Percentiles rank a stretch among this genome's conserved stretches.
These are phyloP conservation scores for Typhlichthys subterraneus DNA, from an alignment of 2,797 vertebrate genomes.

Conservation along the genomic window DNA sequence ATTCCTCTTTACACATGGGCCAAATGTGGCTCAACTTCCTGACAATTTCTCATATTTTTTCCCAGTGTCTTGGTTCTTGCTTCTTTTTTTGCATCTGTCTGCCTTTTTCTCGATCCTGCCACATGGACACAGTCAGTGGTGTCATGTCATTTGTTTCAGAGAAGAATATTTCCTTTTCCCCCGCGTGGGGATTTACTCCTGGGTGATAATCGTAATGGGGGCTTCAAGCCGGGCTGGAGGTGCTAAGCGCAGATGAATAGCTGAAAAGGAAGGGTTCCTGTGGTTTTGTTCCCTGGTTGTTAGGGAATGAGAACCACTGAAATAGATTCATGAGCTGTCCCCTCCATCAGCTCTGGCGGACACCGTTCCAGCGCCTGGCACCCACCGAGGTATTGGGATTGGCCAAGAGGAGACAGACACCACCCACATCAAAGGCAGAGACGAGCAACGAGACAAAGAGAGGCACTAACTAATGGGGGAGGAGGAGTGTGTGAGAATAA, in stretches of 20 bases:
- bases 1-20: conserved; percentile 56
- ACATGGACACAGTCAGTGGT: conserved; percentile 47
- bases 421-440: conserved; percentile 19
- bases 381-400: conserved; percentile 24
- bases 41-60: conserved; percentile 47
- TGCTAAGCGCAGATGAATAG: conserved; percentile 44
- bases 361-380: conserved; percentile 44
- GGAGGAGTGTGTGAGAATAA: conserved; percentile 20
- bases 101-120: conserved; percentile 36
- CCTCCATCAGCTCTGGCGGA: conserved; percentile 40
- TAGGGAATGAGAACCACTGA: conserved; percentile 47
- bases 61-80: conserved; percentile 38
- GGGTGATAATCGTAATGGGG: conserved; percentile 40
- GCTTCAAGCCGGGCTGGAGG: conserved; percentile 15
- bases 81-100: conserved; percentile 32
- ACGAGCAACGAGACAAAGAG: conserved; percentile 38
- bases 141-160: conserved; percentile 33
- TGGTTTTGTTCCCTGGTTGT: conserved; percentile 32
- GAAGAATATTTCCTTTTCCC: conserved; percentile 33
- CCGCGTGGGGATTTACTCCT: conserved; percentile 54
- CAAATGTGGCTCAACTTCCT: conserved; percentile 58
- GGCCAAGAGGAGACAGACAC: conserved; percentile 33
- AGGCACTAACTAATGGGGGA: conserved; percentile 9
- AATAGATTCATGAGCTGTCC: conserved; percentile 55
- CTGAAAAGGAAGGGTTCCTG: conserved; percentile 41